Percentiles rank a stretch among this genome's conserved stretches.
These are phyloP conservation scores for Molothrus aeneus DNA, from an alignment of 2,797 vertebrate genomes.

Conservation along the genomic window DNA sequence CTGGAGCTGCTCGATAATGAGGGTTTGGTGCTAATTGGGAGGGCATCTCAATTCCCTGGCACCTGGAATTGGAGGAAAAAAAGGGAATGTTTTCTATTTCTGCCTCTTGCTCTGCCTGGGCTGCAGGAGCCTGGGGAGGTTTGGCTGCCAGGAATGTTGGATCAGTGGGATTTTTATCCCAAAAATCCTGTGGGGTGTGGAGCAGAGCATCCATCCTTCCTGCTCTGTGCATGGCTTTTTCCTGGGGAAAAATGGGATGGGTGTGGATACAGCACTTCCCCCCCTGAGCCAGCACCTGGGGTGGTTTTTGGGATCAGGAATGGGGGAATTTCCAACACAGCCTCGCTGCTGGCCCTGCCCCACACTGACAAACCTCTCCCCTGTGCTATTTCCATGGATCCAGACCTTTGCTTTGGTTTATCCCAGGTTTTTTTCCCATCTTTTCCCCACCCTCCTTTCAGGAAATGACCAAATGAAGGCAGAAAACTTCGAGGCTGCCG, in stretches of 20 bases:
- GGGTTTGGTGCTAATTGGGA: background rate
- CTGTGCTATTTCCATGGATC: background rate
- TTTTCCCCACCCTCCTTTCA: background rate
- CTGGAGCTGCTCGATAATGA: background rate
- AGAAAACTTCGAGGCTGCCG: conserved; percentile 90
- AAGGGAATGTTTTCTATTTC: background rate
- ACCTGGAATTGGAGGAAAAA: rapidly evolving
- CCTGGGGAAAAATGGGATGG: background rate
- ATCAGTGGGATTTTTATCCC: background rate
- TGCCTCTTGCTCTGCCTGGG: background rate
- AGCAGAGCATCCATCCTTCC: background rate
- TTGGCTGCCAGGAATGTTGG: background rate
- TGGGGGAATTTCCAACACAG: background rate
- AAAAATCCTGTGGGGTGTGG: rapidly evolving
- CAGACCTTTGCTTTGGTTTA: background rate
- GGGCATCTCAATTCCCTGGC: background rate
- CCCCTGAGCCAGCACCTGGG: background rate
- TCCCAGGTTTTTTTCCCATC: background rate
- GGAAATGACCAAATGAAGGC: conserved; percentile 97
- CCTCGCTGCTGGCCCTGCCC: background rate
- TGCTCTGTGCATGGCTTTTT: background rate
- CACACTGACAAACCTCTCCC: background rate
- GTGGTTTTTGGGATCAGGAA: background rate
- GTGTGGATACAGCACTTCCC: background rate
- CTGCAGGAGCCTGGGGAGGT: background rate